Base-by-base conservation (phyloP, 2,797 vertebrate genomes). In the Sternarchorhynchus goeldii region DNA sequence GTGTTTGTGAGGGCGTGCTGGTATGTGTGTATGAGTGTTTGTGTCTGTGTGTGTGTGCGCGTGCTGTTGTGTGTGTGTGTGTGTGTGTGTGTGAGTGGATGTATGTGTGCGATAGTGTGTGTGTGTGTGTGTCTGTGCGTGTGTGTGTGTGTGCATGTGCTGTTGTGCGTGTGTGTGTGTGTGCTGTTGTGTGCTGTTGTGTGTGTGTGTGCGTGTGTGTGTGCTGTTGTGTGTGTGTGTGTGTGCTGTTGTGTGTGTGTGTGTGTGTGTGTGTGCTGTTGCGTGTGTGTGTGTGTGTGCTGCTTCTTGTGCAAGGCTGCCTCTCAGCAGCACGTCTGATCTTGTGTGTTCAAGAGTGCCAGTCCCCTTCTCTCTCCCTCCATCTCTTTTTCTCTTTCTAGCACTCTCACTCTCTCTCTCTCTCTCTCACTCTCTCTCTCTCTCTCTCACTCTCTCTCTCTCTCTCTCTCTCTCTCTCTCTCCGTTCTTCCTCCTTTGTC, bases 271-370 rank as follows among this genome's bases (percentile, higher is more conserved):
- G 1, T 25, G 39, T 5, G 39, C 10, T 6, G 31, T 8, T 32
- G 25, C 31, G 59, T 62, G 62, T 34, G 14, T 62, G 59, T 3
- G 25, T 18, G 6, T 39, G 53, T 39, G n/a, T 71, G 69, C 63
- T 12, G 80, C 82, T 83, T 89, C 84, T 86, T 83, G 84, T 83
- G 78, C 81, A 65, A 74, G 82, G 71, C 84, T 83, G 81, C 80
- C 88, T 86, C 87, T 84, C 75, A 85, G 89, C 82, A 83, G 76
- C 81, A 79, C 84, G 82, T 85, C 85, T 77, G 84, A 50, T 50
- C 34, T 36, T 7, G 41, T 7, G 41, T 45, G 41, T 14, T 50
- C 45, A 10, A 12, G 45, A 50, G 45, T 50, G 10, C 45, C 45
- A 50, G 45, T 50, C 8, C 45, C 45, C 45, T 25, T 66, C 75